Evolutionary conservation across 2,113 vertebrate species (phyloP), one percentile per base, ranked within the genome.

Genomic region (Prunella himalayana): DNA sequence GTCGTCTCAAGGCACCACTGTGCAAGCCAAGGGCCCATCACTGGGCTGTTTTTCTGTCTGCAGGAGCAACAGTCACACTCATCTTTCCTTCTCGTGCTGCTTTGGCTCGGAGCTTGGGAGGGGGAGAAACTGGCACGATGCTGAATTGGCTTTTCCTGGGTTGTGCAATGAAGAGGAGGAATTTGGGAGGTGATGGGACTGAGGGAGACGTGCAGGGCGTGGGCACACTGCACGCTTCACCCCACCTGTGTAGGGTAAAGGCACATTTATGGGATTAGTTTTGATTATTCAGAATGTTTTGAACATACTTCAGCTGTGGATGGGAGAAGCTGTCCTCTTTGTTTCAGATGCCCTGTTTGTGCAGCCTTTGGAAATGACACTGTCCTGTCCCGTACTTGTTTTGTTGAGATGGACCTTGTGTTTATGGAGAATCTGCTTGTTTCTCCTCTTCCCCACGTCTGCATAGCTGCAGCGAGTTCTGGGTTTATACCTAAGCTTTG

Each of bases 131-230:
- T 39, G 65, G 35, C 47, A 4, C 2, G 60, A 6, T 71, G 83
- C 88, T 88, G 76, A 59, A 41, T 54, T 63, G 80, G 60, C 80
- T 81, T 75, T 44, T 88, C 30, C 35, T 27, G 15, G 57, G 44
- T 96, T 96, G 76, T 88, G 90, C 82, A 95, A 93, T 41, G 1
- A 4, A 13, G 80, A 51, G 68, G 44, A 84, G 78, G 78, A 71
- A 80, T 89, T 27, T 49, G 70, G 61, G 81, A 92, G 50, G 76
- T 3, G 4, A 2, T 42, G 39, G 59, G 60, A 33, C 45, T 12
- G 53, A 79, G 75, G 60, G 33, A 90, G 82, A 20, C 0, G 3
- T 6, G 39, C 83, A 83, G 70, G 90, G 96, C 0, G n/a, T 65
- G 64, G 66, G 77, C 54, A 23, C 0, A 0, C 41, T 28, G 41